Conservation (phyloP, 2,797 vertebrate species). For the Brachyalestes nurse region DNA sequence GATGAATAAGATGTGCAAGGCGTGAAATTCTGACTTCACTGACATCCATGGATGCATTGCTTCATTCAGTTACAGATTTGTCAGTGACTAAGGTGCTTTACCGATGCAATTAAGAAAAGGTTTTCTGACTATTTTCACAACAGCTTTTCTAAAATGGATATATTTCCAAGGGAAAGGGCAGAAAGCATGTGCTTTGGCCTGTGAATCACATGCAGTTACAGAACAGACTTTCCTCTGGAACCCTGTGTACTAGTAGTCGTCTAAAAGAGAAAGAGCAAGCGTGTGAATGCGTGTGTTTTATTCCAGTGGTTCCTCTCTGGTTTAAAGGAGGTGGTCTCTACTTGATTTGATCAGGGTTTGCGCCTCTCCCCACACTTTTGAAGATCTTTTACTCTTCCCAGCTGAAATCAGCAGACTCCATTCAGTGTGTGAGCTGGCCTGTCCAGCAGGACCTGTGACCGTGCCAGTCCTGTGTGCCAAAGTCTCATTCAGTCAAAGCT, state of each 20-base stretch:
- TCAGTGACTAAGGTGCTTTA: conserved; percentile 19
- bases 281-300: conserved; percentile 26
- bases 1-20: conserved; percentile 5
- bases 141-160: conserved; percentile 20
- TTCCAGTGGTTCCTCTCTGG: conserved; percentile 32
- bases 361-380: conserved; percentile 30
- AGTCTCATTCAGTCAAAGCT: conserved; percentile 39
- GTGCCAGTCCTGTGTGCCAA: conserved; percentile 54
- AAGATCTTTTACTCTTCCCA: conserved; percentile 12
- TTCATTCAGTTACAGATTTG: not conserved
- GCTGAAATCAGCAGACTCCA: conserved; percentile 33
- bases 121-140: conserved; percentile 23
- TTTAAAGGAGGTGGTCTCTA: conserved; percentile 15
- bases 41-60: not conserved
- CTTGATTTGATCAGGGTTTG: conserved; percentile 34
- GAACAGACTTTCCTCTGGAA: conserved; percentile 34
- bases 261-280: conserved; percentile 45
- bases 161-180: conserved; percentile 37
- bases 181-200: conserved; percentile 49
- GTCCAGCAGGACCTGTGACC: conserved; percentile 40
- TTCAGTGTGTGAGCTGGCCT: conserved; percentile 24
- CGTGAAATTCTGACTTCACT: not conserved
- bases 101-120: not conserved
- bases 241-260: conserved; percentile 34
- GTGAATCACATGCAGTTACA: conserved; percentile 51